These are phyloP conservation scores for Sarcophaga caerulescens DNA, from an alignment of 2,888 invertebrate genomes.

Conservation along the genomic window DNA sequence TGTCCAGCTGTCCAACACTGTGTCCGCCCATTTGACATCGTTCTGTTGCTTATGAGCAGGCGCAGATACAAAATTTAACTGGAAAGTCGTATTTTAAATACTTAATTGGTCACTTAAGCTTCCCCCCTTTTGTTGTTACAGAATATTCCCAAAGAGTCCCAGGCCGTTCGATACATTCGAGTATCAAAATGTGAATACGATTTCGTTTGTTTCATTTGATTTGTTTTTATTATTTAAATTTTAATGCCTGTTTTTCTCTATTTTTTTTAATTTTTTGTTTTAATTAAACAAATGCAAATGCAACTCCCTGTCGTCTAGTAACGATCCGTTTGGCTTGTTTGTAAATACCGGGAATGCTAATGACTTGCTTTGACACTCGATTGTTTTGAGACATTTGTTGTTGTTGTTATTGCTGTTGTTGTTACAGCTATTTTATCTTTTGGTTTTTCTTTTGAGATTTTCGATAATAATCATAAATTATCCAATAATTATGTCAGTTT, in stretches of 20 bases:
- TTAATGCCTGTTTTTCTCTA: constrained; percentile 1
- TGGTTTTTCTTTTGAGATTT: constrained; percentile 17
- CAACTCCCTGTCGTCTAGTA: neutral
- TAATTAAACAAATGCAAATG: constrained; percentile 21
- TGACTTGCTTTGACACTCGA: constrained; percentile 53
- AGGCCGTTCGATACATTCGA: neutral
- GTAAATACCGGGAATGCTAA: neutral
- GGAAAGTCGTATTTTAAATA: constrained; percentile 56
- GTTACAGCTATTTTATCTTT: neutral
- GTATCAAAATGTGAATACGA: constrained; percentile 36
- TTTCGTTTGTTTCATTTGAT: constrained; percentile 8
- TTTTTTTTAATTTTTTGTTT: constrained; percentile 4
- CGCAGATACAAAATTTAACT: neutral
- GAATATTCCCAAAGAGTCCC: constrained; percentile 23
- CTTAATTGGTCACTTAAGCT: constrained; percentile 60
- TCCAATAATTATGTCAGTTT: constrained; percentile 58
- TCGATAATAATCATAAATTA: constrained; percentile 58
- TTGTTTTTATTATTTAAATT: constrained; percentile 19
- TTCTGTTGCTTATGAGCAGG: neutral
- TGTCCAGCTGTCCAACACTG: neutral
- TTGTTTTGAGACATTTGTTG: constrained; percentile 40
- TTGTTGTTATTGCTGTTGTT: neutral
- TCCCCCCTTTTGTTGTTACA: constrained; percentile 44
- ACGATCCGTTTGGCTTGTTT: neutral
- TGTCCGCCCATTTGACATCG: neutral